Evolutionary conservation across 2,888 invertebrate genomes (phyloP).

Genomic region (Digitonthophagus gazella): DNA sequence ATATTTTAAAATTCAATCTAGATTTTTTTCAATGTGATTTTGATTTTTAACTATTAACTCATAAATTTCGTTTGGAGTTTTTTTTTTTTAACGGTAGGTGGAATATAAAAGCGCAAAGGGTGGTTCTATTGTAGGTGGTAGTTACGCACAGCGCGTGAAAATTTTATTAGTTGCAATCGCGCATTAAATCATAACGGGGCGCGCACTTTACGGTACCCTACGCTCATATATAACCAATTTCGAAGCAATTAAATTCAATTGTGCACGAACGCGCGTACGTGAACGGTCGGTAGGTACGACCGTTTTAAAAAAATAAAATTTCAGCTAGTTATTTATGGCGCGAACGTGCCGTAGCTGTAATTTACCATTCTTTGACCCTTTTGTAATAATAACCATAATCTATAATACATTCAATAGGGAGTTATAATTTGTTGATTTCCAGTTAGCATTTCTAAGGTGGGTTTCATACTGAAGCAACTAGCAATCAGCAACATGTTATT

Average conservation of each 20-base stretch:
- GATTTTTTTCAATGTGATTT: too few relatives aligned
- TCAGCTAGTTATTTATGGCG: background rate
- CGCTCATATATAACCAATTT: conserved; percentile 16
- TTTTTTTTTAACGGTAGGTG: background rate
- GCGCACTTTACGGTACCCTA: conserved; percentile 9
- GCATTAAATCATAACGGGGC: conserved; percentile 2
- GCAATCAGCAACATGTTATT: too few relatives aligned
- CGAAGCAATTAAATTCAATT: conserved; percentile 17
- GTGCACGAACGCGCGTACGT: conserved; percentile 7
- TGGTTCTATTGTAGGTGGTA: background rate
- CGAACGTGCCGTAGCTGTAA: background rate
- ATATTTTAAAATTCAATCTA: too few relatives aligned
- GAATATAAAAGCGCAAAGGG: background rate
- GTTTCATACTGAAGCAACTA: too few relatives aligned
- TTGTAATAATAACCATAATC: background rate
- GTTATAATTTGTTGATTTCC: too few relatives aligned
- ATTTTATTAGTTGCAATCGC: conserved; percentile 10
- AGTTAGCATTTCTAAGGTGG: too few relatives aligned
- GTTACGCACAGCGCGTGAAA: conserved; percentile 2
- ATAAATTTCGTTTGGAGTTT: background rate
- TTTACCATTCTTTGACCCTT: background rate
- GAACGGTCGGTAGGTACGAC: background rate
- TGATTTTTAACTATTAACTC: too few relatives aligned
- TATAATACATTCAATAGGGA: too few relatives aligned
- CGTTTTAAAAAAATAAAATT: background rate